Conservation (phyloP, 1,140 invertebrate genomes). For the Orussus abietinus region DNA sequence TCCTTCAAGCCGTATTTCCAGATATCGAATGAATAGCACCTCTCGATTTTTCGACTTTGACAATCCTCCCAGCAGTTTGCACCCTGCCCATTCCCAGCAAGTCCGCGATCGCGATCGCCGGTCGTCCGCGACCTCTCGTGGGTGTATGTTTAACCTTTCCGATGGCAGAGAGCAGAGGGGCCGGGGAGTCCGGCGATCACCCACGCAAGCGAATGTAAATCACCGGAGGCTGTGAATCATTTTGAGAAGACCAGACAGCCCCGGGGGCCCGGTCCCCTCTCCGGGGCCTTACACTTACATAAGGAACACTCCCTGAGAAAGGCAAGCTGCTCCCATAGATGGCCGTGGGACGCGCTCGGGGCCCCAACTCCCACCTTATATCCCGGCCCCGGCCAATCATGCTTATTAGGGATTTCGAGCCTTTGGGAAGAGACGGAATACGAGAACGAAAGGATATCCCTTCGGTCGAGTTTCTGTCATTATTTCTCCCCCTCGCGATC, state of each 20-base stretch:
- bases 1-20: no score
- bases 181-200: constrained; percentile 37
- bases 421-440: no score
- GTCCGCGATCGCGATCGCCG: no score
- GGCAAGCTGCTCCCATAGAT: constrained; percentile 37
- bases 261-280: constrained; percentile 23
- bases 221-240: constrained; percentile 54
- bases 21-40: no score
- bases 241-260: constrained; percentile 38
- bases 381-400: constrained; percentile 31
- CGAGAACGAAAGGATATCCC: no score
- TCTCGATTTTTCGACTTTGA: no score
- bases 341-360: constrained; percentile 48
- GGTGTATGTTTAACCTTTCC: constrained; percentile 53
- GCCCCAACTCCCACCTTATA: constrained; percentile 43
- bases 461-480: no score
- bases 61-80: no score
- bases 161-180: constrained; percentile 28
- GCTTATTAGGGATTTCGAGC: constrained; percentile 41
- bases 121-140: constrained; percentile 43
- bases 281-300: constrained; percentile 21
- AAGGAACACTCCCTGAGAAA: constrained; percentile 41
- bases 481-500: no score
- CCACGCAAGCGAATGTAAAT: constrained; percentile 53
- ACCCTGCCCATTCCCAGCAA: no score